A percentile compares a stretch with the other conserved stretches of the same genome.
phyloP scores from a whole-genome alignment of 2,797 vertebrate species.

The Gymnoscopelus microlampas region DNA sequence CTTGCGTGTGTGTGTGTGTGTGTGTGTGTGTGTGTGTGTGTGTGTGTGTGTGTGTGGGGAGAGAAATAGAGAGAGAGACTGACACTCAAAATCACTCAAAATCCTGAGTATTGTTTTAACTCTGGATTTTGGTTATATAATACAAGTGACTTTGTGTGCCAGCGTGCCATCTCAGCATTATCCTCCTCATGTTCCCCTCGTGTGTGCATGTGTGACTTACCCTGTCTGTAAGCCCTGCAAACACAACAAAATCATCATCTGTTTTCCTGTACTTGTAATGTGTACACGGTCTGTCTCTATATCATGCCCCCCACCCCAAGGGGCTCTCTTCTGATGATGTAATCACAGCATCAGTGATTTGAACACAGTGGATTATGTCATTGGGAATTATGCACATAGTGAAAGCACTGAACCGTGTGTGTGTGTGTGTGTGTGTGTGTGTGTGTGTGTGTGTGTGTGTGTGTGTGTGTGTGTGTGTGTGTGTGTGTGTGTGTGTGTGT shows the following conservation, averaged over 20 bases:
- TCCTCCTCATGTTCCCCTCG: constrained; percentile 30
- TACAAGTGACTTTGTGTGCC: neutral
- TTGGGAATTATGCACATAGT: too few relatives aligned
- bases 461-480: neutral
- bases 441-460: too few relatives aligned
- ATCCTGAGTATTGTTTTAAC: too few relatives aligned
- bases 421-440: too few relatives aligned
- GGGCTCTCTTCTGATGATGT: constrained; percentile 55
- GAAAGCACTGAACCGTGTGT: neutral
- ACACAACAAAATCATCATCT: constrained; percentile 49
- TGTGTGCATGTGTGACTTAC: constrained; percentile 46
- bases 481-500: neutral
- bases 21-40: constrained; percentile 8
- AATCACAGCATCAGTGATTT: constrained; percentile 47
- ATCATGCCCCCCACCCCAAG: neutral
- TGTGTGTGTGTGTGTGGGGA: neutral
- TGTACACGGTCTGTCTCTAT: too few relatives aligned
- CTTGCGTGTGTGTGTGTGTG: constrained; percentile 2
- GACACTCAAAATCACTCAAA: too few relatives aligned
- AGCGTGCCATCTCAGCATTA: constrained; percentile 25
- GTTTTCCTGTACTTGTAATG: neutral
- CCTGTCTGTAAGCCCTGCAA: constrained; percentile 30
- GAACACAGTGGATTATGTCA: constrained; percentile 21
- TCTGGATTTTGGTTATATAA: too few relatives aligned
- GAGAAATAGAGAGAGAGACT: too few relatives aligned